Percentiles rank a stretch among this genome's conserved stretches.
phyloP scores from a whole-genome alignment of 2,888 invertebrate genomes.

The Limnephilus marmoratus region DNA sequence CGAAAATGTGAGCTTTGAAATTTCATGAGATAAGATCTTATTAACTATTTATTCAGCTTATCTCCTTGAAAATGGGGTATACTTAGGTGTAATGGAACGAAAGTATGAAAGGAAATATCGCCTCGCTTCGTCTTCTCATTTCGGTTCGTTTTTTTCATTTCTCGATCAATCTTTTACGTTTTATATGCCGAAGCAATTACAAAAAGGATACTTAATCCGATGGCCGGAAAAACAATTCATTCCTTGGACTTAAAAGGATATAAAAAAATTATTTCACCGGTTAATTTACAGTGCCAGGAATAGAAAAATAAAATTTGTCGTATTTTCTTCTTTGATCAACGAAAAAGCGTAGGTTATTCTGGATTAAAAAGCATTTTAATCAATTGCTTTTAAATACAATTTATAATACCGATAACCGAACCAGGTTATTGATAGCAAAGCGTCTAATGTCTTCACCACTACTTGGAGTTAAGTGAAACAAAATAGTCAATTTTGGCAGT shows the following conservation, averaged over 20 bases:
- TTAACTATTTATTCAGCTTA: conserved; percentile 46
- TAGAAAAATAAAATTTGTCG: neutral
- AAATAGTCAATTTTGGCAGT: too few relatives aligned
- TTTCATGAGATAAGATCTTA: conserved; percentile 43
- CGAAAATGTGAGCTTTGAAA: conserved; percentile 45
- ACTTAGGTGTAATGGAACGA: conserved; percentile 53
- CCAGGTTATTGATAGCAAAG: too few relatives aligned
- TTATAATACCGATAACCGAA: too few relatives aligned
- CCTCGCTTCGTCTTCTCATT: neutral
- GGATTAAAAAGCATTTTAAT: neutral
- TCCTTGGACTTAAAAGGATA: neutral
- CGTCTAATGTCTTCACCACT: too few relatives aligned
- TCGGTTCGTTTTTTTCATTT: conserved; percentile 22
- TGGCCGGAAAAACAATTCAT: conserved; percentile 14
- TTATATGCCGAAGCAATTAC: conserved; percentile 29
- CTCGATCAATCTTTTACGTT: conserved; percentile 11
- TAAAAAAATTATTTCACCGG: conserved; percentile 26
- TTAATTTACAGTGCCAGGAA: conserved; percentile 12
- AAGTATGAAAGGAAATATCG: conserved; percentile 49
- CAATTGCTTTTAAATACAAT: neutral
- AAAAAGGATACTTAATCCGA: conserved; percentile 17
- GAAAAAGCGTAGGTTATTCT: neutral
- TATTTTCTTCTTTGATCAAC: neutral
- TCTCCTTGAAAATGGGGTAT: conserved; percentile 48
- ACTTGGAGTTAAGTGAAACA: too few relatives aligned